These are phyloP conservation scores for Ifrita kowaldi DNA, from an alignment of 2,113 vertebrate genomes.

Conservation along the genomic window DNA sequence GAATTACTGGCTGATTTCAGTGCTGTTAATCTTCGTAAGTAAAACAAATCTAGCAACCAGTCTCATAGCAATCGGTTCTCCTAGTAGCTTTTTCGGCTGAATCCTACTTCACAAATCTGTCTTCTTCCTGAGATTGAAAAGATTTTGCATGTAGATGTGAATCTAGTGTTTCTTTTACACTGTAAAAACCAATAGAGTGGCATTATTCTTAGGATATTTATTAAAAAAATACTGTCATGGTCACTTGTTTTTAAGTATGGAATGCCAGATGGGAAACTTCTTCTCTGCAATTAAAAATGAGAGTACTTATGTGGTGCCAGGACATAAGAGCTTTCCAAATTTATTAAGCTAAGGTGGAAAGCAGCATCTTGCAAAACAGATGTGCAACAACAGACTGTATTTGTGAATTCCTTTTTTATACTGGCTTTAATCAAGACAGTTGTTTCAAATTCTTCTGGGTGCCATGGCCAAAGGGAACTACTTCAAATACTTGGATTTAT, in stretches of 20 bases:
- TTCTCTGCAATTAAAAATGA: not conserved
- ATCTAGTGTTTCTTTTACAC: not conserved
- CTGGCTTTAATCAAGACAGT: not conserved
- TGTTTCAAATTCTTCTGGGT: not conserved
- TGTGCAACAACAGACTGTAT: not conserved
- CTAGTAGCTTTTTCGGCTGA: not conserved
- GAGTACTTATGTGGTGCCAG: not conserved
- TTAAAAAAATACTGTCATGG: not conserved
- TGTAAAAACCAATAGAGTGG: not conserved
- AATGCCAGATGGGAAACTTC: not conserved
- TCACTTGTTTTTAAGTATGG: not conserved
- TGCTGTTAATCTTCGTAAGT: not conserved
- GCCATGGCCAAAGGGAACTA: not conserved
- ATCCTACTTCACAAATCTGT: not conserved
- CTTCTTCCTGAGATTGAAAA: not conserved
- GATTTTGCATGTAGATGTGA: not conserved
- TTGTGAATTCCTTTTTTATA: not conserved
- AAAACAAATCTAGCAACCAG: not conserved
- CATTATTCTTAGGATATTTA: not conserved
- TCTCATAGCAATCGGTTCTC: fast-evolving
- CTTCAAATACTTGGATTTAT: not conserved
- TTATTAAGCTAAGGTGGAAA: not conserved
- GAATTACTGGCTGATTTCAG: not conserved
- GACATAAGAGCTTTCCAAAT: not conserved
- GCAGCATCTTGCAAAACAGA: not conserved